Percentiles rank a stretch among this genome's conserved stretches.
Conservation (phyloP, 1,140 invertebrate genomes). For the Scaptomyza graminum region DNA sequence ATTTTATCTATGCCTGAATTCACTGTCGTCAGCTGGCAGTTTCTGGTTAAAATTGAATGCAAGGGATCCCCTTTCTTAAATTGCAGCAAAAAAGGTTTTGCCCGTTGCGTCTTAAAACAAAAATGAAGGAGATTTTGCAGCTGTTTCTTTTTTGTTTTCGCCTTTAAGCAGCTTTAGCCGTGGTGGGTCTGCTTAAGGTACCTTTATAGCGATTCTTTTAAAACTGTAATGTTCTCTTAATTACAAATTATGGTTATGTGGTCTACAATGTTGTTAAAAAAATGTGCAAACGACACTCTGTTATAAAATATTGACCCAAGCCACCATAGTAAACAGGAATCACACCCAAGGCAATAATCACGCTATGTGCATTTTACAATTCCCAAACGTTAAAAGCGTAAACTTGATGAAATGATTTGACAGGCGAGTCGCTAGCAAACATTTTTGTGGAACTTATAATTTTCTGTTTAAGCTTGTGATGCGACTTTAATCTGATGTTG, state of each 20-base stretch:
- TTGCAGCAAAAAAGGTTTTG: not conserved
- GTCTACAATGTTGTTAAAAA: not conserved
- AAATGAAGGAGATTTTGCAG: not conserved
- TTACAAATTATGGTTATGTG: slow-evolving; percentile 12
- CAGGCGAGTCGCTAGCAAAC: not conserved
- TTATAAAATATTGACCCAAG: not conserved
- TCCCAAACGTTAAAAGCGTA: slow-evolving; percentile 5
- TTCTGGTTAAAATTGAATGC: not conserved
- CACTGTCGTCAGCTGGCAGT: not conserved
- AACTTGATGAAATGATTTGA: slow-evolving; percentile 23
- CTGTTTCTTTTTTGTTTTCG: not conserved
- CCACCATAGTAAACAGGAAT: not conserved
- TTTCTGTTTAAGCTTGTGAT: too few relatives aligned
- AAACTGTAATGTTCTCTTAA: slow-evolving; percentile 1
- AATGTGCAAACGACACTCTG: not conserved
- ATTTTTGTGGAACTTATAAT: not conserved
- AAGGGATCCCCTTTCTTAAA: not conserved
- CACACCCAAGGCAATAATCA: slow-evolving; percentile 2
- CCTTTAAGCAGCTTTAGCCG: not conserved
- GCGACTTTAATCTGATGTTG: too few relatives aligned
- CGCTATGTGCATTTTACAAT: slow-evolving; percentile 5
- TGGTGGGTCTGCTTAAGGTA: not conserved
- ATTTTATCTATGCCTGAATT: too few relatives aligned
- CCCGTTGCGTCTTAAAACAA: not conserved
- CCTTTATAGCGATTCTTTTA: not conserved